phyloP scores from a whole-genome alignment of 1,140 invertebrate genomes.

The Meloidogyne floridensis region DNA sequence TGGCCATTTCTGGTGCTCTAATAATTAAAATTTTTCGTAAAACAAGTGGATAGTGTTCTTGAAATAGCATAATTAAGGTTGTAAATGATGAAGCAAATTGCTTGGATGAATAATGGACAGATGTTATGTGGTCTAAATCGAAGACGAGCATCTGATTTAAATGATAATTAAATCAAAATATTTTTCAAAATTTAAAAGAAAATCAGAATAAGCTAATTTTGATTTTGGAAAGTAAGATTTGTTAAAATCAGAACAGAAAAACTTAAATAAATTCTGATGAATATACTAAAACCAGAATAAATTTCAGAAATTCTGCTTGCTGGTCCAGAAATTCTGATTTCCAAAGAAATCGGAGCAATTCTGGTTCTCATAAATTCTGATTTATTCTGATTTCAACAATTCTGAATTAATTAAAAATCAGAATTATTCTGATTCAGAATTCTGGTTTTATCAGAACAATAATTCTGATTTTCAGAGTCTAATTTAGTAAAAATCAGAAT shows the following conservation, averaged over 20 bases:
- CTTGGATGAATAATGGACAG: constrained; percentile 64
- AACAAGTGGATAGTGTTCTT: constrained; percentile 63
- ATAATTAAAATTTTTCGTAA: constrained; percentile 64
- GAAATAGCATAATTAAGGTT: constrained; percentile 61
- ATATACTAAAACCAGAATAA: not conserved
- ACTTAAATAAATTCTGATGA: no score
- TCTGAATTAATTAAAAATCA: not conserved
- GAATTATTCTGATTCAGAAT: not conserved
- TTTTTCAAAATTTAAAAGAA: not conserved
- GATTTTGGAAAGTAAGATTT: no score
- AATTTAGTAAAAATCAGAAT: not conserved
- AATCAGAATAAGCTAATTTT: no score
- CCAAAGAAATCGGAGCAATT: no score
- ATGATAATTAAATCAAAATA: not conserved
- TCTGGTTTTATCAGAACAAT: not conserved
- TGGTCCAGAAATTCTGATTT: no score
- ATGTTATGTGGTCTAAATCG: constrained; percentile 63
- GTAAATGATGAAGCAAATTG: constrained; percentile 65
- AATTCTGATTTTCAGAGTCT: not conserved
- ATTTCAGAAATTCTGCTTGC: not conserved
- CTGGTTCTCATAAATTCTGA: no score
- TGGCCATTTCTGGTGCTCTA: constrained; percentile 64
- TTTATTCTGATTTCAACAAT: no score
- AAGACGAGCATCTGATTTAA: constrained; percentile 60
- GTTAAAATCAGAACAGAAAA: no score